Percentiles rank a stretch among this genome's conserved stretches.
Evolutionary conservation across 2,888 invertebrate genomes (phyloP).

Genomic region (Geophilus truncorum): DNA sequence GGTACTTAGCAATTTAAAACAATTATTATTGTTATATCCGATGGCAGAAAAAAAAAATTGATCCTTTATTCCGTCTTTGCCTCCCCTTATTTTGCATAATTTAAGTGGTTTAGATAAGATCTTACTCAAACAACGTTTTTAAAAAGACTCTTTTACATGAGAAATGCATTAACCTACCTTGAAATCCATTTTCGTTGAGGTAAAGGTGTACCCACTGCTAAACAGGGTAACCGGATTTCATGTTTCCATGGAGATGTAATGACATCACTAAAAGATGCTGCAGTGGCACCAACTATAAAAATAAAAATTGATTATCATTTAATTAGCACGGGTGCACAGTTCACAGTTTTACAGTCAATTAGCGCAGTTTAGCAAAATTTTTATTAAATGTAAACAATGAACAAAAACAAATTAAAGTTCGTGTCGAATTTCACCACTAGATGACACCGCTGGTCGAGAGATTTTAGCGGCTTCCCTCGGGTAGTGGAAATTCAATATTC

Average conservation of each 20-base stretch:
- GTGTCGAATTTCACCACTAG: background rate
- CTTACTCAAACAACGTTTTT: background rate
- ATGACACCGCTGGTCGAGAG: background rate
- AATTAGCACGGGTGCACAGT: background rate
- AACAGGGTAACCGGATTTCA: conserved; percentile 34
- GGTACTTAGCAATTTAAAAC: background rate
- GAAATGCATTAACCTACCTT: conserved; percentile 33
- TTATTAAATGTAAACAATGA: background rate
- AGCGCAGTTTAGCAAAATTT: background rate
- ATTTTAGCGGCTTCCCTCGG: too few species aligned
- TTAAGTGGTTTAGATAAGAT: background rate
- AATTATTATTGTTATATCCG: background rate
- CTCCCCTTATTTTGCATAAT: background rate
- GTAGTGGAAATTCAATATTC: background rate
- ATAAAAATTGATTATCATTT: background rate
- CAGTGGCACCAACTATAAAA: conserved; percentile 36
- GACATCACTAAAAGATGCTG: conserved; percentile 35
- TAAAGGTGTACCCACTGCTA: conserved; percentile 35
- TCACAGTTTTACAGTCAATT: background rate
- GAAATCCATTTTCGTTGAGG: conserved; percentile 35
- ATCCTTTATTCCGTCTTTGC: background rate
- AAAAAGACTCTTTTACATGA: background rate
- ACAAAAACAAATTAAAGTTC: background rate
- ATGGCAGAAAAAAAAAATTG: background rate
- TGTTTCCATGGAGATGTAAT: conserved; percentile 35